These are phyloP conservation scores for Suillia variegata DNA, from an alignment of 2,888 invertebrate species.

Conservation along the genomic window DNA sequence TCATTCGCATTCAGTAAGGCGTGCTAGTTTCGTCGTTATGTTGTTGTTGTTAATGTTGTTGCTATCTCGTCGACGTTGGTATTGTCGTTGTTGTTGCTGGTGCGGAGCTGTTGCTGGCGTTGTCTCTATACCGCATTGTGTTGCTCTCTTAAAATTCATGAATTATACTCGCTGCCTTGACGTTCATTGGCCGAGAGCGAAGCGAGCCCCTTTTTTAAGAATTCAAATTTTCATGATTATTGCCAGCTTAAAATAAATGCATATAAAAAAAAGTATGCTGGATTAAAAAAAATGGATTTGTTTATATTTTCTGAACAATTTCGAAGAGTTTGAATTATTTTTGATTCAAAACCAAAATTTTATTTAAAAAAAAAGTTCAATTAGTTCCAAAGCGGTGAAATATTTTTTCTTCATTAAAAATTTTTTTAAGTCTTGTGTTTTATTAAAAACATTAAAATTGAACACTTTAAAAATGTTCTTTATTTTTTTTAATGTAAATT, in stretches of 20 bases:
- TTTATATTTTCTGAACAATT: no score
- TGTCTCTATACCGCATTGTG: conserved; percentile 16
- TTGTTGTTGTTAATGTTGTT: conserved; percentile 16
- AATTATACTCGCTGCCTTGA: conserved; percentile 29
- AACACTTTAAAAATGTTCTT: no score
- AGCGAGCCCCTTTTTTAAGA: conserved; percentile 72
- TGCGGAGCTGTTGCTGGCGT: conserved; percentile 1
- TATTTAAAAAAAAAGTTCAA: no score
- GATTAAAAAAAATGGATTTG: not conserved
- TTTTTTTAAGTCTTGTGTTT: no score
- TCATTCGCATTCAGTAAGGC: conserved; percentile 28
- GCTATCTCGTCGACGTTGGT: conserved; percentile 17
- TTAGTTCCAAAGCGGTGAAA: no score
- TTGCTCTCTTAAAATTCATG: no score
- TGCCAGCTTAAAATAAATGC: conserved; percentile 30
- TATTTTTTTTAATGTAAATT: no score
- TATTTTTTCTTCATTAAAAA: no score
- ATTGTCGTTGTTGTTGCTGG: conserved; percentile 35
- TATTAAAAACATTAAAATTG: no score
- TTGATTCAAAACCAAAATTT: no score
- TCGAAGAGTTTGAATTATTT: no score
- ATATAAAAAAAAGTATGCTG: no score
- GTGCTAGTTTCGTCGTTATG: conserved; percentile 40
- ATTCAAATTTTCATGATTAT: conserved; percentile 29
- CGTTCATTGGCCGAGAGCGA: conserved; percentile 66